A percentile compares a stretch with the other conserved stretches of the same genome.
Conservation (phyloP, 2,113 vertebrate species). For the Nymphicus hollandicus region DNA sequence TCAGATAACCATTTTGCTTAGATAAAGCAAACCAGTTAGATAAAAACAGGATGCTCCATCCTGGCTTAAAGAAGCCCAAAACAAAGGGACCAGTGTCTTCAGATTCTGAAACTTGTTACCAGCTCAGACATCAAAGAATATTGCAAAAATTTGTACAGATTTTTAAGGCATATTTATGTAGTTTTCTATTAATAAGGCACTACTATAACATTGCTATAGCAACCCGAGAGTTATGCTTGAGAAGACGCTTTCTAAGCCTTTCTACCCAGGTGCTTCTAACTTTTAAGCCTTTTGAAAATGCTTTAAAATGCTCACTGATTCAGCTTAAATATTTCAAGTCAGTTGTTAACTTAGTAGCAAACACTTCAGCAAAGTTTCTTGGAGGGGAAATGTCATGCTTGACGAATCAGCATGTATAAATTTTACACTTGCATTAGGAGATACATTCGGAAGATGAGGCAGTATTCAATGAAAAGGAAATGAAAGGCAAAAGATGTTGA, state of each 20-base stretch:
- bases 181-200: slow-evolving; percentile 30
- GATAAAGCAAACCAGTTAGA: background rate
- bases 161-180: slow-evolving; percentile 16
- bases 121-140: background rate
- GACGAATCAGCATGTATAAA: background rate
- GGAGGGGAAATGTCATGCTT: background rate
- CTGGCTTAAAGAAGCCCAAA: background rate
- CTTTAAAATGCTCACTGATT: background rate
- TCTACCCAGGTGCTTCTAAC: background rate
- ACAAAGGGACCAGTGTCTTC: background rate
- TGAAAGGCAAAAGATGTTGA: background rate
- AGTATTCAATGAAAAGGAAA: background rate
- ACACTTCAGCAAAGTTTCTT: background rate
- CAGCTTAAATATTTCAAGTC: background rate
- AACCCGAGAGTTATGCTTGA: slow-evolving; percentile 8
- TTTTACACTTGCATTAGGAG: background rate
- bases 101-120: background rate
- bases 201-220: slow-evolving; percentile 55
- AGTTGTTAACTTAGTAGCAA: background rate
- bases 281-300: background rate
- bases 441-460: background rate
- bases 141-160: slow-evolving; percentile 8
- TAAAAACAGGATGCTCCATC: background rate
- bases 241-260: slow-evolving; percentile 10
- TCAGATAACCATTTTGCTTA: background rate